Conservation (phyloP, 2,797 vertebrate genomes). For the Anniella stebbinsi region DNA sequence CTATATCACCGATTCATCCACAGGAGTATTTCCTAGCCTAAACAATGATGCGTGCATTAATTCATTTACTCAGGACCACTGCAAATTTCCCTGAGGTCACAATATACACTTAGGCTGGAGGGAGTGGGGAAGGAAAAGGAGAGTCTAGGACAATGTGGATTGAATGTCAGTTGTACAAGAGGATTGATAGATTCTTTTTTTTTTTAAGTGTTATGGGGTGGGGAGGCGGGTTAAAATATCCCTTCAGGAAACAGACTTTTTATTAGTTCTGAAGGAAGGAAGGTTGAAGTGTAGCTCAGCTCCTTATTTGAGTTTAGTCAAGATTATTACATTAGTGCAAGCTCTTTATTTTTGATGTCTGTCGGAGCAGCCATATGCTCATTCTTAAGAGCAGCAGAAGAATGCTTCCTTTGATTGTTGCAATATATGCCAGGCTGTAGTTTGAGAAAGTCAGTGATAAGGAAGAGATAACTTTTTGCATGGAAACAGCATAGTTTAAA, state of each 20-base stretch:
- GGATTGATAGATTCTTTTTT: conserved; percentile 3
- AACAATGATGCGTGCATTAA: not conserved
- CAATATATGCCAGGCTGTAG: not conserved
- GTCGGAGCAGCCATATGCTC: conserved; percentile 42
- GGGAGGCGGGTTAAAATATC: not conserved
- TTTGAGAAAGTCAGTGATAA: conserved; percentile 26
- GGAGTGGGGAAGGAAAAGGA: not conserved
- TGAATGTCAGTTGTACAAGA: not conserved
- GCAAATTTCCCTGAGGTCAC: not conserved
- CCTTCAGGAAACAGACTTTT: conserved; percentile 3
- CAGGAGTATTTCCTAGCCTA: not conserved
- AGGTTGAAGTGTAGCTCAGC: not conserved
- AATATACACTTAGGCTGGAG: not conserved
- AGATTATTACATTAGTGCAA: conserved; percentile 38
- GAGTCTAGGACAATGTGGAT: not conserved
- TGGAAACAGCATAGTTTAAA: conserved; percentile 8
- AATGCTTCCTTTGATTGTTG: conserved; percentile 21
- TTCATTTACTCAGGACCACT: not conserved
- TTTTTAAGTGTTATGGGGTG: not conserved
- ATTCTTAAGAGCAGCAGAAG: conserved; percentile 32
- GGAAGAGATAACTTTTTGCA: conserved; percentile 4
- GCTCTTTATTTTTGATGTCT: conserved; percentile 57
- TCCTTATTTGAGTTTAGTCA: conserved; percentile 28
- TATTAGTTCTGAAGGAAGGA: conserved; percentile 28
- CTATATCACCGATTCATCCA: not conserved